Conservation (phyloP, 1,140 invertebrate species). For the Pentalonia nigronervosa region DNA sequence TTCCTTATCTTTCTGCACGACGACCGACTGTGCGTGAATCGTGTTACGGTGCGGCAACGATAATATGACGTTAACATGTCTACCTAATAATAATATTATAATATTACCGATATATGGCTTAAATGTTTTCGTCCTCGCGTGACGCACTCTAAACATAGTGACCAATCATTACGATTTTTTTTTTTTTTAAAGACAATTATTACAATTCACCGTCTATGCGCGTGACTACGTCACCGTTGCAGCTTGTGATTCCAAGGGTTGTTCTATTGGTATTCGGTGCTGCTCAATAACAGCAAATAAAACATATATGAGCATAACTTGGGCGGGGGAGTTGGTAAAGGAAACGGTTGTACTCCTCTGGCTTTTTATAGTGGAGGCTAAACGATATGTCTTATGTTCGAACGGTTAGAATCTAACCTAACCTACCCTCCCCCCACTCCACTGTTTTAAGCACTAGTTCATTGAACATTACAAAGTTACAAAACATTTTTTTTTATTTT, state of each 20-base stretch:
- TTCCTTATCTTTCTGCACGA: not conserved
- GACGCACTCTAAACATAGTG: not conserved
- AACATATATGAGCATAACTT: too few species aligned
- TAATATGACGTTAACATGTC: not conserved
- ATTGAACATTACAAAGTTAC: not conserved
- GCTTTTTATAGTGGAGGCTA: not conserved
- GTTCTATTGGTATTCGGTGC: too few species aligned
- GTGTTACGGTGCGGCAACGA: not conserved
- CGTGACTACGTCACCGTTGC: too few species aligned
- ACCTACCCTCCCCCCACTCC: too few species aligned
- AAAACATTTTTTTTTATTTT: not conserved
- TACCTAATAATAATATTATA: not conserved
- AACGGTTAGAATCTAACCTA: too few species aligned
- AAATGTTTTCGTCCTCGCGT: not conserved
- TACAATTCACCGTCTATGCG: too few species aligned
- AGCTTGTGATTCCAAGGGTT: too few species aligned
- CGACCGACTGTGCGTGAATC: not conserved
- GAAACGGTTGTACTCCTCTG: too few species aligned
- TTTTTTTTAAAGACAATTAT: too few species aligned
- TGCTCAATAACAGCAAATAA: too few species aligned
- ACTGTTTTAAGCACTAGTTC: not conserved
- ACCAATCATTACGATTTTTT: not conserved
- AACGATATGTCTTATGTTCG: too few species aligned
- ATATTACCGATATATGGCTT: not conserved
- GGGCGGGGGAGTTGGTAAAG: too few species aligned